Conservation (phyloP, 2,888 invertebrate species). For the Drosophila lutescens region DNA sequence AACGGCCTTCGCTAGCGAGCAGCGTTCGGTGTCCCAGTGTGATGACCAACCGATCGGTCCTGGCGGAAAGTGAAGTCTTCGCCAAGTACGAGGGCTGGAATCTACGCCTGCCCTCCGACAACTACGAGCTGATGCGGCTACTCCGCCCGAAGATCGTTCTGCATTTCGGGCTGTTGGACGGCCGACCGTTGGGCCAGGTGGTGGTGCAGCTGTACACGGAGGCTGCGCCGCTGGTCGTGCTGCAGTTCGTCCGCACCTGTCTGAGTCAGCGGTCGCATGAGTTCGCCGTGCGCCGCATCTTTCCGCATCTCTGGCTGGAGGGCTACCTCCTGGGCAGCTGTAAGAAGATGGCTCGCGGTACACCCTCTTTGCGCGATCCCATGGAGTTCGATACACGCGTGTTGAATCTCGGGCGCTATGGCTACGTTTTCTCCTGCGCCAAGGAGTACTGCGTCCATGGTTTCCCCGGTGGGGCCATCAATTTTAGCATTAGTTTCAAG, state of each 20-base stretch:
- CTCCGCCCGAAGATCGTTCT: constrained; percentile 70
- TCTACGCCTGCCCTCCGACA: constrained; percentile 37
- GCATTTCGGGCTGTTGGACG: constrained; percentile 60
- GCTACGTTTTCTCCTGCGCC: constrained; percentile 56
- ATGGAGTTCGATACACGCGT: constrained; percentile 63
- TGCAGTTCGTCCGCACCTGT: constrained; percentile 67
- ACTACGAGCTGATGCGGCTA: constrained; percentile 22
- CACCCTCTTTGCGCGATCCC: constrained; percentile 4
- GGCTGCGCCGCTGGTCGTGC: constrained; percentile 70
- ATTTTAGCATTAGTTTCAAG: constrained; percentile 76
- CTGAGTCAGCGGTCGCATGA: constrained; percentile 33
- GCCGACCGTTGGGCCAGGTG: constrained; percentile 62
- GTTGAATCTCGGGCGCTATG: constrained; percentile 47
- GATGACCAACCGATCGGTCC: background rate
- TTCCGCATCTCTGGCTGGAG: constrained; percentile 74
- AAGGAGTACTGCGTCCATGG: constrained; percentile 37
- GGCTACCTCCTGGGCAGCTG: constrained; percentile 41
- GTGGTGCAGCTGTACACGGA: constrained; percentile 72
- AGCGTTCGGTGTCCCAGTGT: background rate
- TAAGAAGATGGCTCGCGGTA: background rate
- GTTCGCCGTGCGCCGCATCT: constrained; percentile 58
- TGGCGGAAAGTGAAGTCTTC: constrained; percentile 1
- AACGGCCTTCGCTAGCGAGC: background rate
- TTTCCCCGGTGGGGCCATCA: constrained; percentile 42
- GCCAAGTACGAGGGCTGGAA: constrained; percentile 41